phyloP scores from a whole-genome alignment of 1,140 invertebrate species.

The Globodera ellingtonae region DNA sequence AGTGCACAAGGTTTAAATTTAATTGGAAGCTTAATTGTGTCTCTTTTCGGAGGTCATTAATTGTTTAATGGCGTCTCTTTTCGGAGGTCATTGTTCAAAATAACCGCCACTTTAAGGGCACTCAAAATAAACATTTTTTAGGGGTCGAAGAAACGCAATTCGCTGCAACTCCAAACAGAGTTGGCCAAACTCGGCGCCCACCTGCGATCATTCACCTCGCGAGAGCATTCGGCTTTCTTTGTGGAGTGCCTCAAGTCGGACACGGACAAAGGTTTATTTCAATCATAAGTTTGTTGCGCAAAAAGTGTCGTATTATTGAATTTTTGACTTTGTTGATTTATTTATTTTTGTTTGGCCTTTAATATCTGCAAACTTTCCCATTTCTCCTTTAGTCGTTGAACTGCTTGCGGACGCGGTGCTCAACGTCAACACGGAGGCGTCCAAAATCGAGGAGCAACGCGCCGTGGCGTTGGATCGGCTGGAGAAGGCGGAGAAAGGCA shows the following conservation, averaged over 20 bases:
- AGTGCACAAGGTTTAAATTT: slow-evolving; percentile 83
- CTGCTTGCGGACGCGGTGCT: slow-evolving; percentile 95
- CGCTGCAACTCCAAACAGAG: slow-evolving; percentile 90
- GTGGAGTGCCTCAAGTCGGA: slow-evolving; percentile 94
- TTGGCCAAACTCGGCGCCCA: slow-evolving; percentile 99
- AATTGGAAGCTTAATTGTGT: too few relatives aligned
- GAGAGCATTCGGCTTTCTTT: slow-evolving; percentile 98
- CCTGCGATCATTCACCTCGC: slow-evolving; percentile 95
- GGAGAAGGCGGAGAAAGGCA: slow-evolving; percentile 96
- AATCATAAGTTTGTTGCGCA: too few relatives aligned
- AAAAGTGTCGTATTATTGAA: too few relatives aligned
- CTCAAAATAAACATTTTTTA: slow-evolving; percentile 58
- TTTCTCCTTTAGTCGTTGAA: slow-evolving; percentile 76
- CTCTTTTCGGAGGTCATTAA: too few relatives aligned
- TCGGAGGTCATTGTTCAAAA: too few relatives aligned
- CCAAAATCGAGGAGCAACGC: slow-evolving; percentile 93
- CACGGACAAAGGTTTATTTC: slow-evolving; percentile 72
- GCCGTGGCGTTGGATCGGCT: slow-evolving; percentile 95
- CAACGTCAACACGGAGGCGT: slow-evolving; percentile 87
- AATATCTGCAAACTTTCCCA: background rate
- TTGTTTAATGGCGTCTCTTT: too few relatives aligned
- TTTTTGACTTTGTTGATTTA: too few relatives aligned
- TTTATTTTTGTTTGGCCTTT: too few relatives aligned
- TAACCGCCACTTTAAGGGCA: too few relatives aligned
- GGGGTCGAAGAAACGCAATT: slow-evolving; percentile 90